A percentile compares a stretch with the other conserved stretches of the same genome.
Evolutionary conservation across 2,113 vertebrate species (phyloP).

Genomic region (Prionailurus viverrinus): DNA sequence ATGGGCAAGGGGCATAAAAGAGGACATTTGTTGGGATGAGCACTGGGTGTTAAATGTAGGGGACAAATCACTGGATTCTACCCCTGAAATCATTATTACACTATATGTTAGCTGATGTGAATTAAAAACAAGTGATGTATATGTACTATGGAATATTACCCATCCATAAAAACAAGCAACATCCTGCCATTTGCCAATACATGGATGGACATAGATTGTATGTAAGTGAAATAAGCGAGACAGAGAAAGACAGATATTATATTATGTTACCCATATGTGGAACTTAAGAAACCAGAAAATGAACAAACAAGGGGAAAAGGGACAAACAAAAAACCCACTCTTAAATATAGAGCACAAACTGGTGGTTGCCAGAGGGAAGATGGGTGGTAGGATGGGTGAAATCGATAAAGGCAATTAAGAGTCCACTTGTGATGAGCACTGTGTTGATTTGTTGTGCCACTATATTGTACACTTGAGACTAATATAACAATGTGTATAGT

Average conservation of each 20-base stretch:
- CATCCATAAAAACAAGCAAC: not conserved
- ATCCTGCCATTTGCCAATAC: not conserved
- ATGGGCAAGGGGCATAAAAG: too few relatives aligned
- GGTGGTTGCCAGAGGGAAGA: not conserved
- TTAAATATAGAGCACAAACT: not conserved
- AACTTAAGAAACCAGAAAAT: not conserved
- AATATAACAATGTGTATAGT: not conserved
- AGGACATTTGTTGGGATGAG: too few relatives aligned
- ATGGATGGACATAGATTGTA: not conserved
- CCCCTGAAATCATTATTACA: too few relatives aligned
- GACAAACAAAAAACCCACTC: not conserved
- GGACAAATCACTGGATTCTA: too few relatives aligned
- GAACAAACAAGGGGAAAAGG: not conserved
- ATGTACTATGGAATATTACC: not conserved
- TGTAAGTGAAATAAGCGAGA: not conserved
- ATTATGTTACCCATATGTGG: not conserved
- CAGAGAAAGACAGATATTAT: not conserved
- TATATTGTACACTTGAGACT: not conserved
- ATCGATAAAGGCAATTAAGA: not conserved
- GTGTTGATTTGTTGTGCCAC: not conserved
- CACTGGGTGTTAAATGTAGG: too few relatives aligned
- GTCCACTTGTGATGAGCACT: not conserved
- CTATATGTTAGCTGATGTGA: too few relatives aligned
- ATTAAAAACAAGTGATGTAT: not conserved
- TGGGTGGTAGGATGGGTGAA: not conserved